Evolutionary conservation across 2,113 vertebrate genomes (phyloP), one percentile per base, ranked within the genome.

Genomic region (Labrus mixtus): DNA sequence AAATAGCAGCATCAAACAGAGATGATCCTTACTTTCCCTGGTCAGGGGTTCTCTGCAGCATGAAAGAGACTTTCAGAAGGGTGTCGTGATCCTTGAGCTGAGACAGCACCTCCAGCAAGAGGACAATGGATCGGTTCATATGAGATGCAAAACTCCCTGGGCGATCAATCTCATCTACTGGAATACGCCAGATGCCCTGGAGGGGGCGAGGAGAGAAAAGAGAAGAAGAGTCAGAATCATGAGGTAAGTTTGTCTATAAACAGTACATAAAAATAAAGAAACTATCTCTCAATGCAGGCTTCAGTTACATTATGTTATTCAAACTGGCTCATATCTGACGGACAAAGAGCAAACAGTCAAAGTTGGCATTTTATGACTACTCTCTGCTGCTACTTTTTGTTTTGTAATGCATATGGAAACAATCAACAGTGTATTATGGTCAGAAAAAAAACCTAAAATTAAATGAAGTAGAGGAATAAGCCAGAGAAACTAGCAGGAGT

Each of bases 141-240:
- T 99, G 98, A 94, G 97, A 99, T 25, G 97, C 98, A 51, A 99
- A 99, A 91, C 98, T 99, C 90, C 98, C 98, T 0, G 98, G 98
- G 69, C 98, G 96, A 95, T 99, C 98, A 22, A 99, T 99, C 93
- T 99, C 98, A 93, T 99, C 98, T 93, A 99, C 98, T 66, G 98
- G 98, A 93, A 99, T 99, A 87, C 98, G 96, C 98, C 98, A 99
- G 96, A 99, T 98, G 93, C 98, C 98, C 98, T 99, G 88, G 17
- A 90, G 46, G 48, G 6, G 16, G 15, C 2, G 12, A 51, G 37
- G 16, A 70, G 37, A 51, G 5, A 33, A 19, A 25, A 37, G 43
- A 37, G 33, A 13, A 48, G 22, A 33, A 6, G 29, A 33, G n/a
- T n/a, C 6, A 59, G 22, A 64, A 68, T 41, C 8, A 58, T 8